phyloP scores from a whole-genome alignment of 2,888 invertebrate genomes.

The Nomada ruficornis region DNA sequence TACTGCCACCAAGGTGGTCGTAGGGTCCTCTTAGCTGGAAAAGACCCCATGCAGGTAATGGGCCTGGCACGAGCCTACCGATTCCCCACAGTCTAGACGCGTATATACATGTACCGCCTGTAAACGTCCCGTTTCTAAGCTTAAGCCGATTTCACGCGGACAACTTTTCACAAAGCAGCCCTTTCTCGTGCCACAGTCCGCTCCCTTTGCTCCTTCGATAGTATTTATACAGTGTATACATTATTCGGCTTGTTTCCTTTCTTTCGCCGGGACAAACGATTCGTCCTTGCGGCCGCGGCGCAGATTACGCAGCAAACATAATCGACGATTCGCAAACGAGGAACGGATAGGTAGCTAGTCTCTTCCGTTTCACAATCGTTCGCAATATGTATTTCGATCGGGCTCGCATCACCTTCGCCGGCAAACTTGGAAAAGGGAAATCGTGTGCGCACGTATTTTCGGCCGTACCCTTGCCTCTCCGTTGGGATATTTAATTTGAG shows the following conservation, averaged over 20 bases:
- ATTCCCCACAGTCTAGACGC: conserved; percentile 35
- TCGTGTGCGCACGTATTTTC: conserved; percentile 43
- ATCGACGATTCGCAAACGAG: background rate
- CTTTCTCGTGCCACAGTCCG: conserved; percentile 1
- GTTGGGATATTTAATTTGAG: conserved; percentile 79
- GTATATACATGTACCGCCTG: conserved; percentile 1
- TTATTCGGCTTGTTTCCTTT: conserved; percentile 4
- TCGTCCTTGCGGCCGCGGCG: background rate
- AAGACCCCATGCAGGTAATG: conserved; percentile 73
- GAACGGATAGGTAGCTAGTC: background rate
- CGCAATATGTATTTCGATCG: too few relatives aligned
- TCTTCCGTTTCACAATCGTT: background rate
- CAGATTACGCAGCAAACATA: too few relatives aligned
- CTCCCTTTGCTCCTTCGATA: background rate
- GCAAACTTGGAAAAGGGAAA: conserved; percentile 47
- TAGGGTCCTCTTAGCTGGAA: conserved; percentile 62
- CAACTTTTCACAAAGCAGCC: conserved; percentile 45
- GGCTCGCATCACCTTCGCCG: too few relatives aligned
- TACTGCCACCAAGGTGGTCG: conserved; percentile 67
- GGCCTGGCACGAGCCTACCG: conserved; percentile 76
- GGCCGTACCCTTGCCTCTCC: conserved; percentile 44
- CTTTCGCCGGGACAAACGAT: background rate
- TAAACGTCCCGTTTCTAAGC: conserved; percentile 26
- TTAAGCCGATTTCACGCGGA: conserved; percentile 72
- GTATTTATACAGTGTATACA: too few relatives aligned